Evolutionary conservation across 1,140 invertebrate genomes (phyloP).

Genomic region (Drosophila ercepeae): DNA sequence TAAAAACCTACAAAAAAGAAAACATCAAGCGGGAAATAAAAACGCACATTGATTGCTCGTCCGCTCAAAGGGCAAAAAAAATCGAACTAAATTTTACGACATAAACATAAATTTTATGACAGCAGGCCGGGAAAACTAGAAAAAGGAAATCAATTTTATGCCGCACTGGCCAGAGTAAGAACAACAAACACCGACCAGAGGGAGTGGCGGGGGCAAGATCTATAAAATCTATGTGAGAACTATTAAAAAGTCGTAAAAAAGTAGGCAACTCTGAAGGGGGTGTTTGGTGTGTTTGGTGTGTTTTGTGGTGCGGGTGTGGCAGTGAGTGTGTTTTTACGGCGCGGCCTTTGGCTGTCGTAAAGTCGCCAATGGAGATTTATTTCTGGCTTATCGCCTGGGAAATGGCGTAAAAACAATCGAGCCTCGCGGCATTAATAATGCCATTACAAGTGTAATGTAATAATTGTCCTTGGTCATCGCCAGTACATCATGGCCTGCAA

Average conservation of each 20-base stretch:
- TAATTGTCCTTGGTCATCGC: slow-evolving; percentile 71
- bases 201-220: slow-evolving; percentile 45
- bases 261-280: slow-evolving; percentile 11
- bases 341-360: slow-evolving; percentile 76
- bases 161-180: slow-evolving; percentile 68
- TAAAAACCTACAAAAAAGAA: slow-evolving; percentile 18
- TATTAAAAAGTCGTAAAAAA: slow-evolving; percentile 83
- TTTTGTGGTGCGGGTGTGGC: background rate
- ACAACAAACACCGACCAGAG: slow-evolving; percentile 48
- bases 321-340: slow-evolving; percentile 64
- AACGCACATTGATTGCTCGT: slow-evolving; percentile 21
- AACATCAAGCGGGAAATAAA: background rate
- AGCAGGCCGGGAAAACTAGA: slow-evolving; percentile 31
- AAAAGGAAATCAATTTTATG: slow-evolving; percentile 83
- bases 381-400: slow-evolving; percentile 45
- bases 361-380: slow-evolving; percentile 62
- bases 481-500: slow-evolving; percentile 22
- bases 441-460: slow-evolving; percentile 79
- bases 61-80: slow-evolving; percentile 45
- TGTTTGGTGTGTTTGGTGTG: slow-evolving; percentile 2
- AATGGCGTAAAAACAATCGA: slow-evolving; percentile 56
- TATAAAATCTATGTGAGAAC: slow-evolving; percentile 83
- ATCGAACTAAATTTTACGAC: slow-evolving; percentile 81
- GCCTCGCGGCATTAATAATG: slow-evolving; percentile 68
- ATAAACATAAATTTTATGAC: slow-evolving; percentile 83